phyloP scores from a whole-genome alignment of 1,140 invertebrate genomes.

The Penaeus indicus region DNA sequence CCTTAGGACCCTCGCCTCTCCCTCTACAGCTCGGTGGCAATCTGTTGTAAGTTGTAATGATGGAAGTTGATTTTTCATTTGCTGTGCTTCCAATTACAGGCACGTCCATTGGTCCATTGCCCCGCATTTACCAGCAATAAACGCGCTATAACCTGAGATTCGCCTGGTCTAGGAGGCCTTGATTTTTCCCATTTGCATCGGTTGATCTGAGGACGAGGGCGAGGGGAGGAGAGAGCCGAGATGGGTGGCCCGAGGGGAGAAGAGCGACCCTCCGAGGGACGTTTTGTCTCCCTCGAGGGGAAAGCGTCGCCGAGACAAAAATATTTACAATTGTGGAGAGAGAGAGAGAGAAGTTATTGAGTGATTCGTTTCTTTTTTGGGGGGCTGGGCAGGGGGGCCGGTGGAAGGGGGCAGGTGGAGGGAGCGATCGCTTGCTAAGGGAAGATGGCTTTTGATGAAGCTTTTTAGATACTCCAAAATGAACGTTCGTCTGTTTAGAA shows the following conservation, averaged over 20 bases:
- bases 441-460: not conserved
- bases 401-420: not conserved
- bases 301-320: too few relatives aligned
- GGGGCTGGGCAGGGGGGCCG: not conserved
- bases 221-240: not conserved
- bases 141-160: slow-evolving; percentile 60
- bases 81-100: slow-evolving; percentile 57
- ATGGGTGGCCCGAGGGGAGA: too few relatives aligned
- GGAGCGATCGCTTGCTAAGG: not conserved
- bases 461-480: not conserved
- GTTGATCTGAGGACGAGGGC: not conserved
- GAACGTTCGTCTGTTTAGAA: not conserved
- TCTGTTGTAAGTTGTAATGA: slow-evolving; percentile 64
- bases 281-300: too few relatives aligned
- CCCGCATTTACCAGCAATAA: slow-evolving; percentile 61
- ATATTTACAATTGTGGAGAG: too few relatives aligned
- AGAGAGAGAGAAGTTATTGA: too few relatives aligned
- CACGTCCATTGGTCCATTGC: slow-evolving; percentile 58
- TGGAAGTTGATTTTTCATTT: slow-evolving; percentile 63
- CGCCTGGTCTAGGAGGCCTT: slow-evolving; percentile 54
- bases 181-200: slow-evolving; percentile 60
- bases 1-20: slow-evolving; percentile 16
- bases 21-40: slow-evolving; percentile 52
- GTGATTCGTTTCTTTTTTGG: not conserved
- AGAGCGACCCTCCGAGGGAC: too few relatives aligned